Evolutionary conservation across 2,113 vertebrate species (phyloP), one percentile per base, ranked within the genome.

Genomic region (Mugil cephalus): DNA sequence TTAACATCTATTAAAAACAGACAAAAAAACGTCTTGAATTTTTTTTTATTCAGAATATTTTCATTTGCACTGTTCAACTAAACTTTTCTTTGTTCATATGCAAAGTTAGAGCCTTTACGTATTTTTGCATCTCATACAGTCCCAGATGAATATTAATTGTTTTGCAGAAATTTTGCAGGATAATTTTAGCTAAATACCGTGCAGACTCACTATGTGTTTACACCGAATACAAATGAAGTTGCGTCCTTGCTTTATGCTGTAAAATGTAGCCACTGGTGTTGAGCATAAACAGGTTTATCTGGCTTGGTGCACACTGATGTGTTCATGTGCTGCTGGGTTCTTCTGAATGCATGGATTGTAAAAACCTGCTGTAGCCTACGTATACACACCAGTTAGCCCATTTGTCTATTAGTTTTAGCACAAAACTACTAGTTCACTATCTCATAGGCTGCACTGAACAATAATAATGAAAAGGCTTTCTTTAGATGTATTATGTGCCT

Each of bases 261-360:
- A 6, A 52, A 13, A 40, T 46, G 39, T 19, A 45, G 58, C 24
- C 24, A 54, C 63, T 47, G 61, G 51, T 71, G 45, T 36, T 62
- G 62, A 65, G 79, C 51, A n/a, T 79, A 69, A 78, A 70, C 78
- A 73, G 62, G 71, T 83, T 73, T 60, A 40, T 75, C 11, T 56
- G 74, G 53, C 55, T 43, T 12, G 12, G 4, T 40, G 48, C 38
- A 4, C 53, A 39, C 39, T 12, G 2, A 14, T 12, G 34, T 10
- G 46, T 19, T 51, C 21, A 24, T 30, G 51, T 17, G 1, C 13
- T 45, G 36, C 10, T 18, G 24, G 2, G 24, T 30, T 30, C 24
- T 30, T 30, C 24, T 30, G 24, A 30, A 30, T 30, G 24, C 24
- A 30, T 30, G 24, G 5, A 30, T 30, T 30, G 24, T n/a, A 30